Percentiles rank a stretch among this genome's conserved stretches.
Conservation (phyloP, 2,888 invertebrate genomes). For the Pristionchus entomophagus region DNA sequence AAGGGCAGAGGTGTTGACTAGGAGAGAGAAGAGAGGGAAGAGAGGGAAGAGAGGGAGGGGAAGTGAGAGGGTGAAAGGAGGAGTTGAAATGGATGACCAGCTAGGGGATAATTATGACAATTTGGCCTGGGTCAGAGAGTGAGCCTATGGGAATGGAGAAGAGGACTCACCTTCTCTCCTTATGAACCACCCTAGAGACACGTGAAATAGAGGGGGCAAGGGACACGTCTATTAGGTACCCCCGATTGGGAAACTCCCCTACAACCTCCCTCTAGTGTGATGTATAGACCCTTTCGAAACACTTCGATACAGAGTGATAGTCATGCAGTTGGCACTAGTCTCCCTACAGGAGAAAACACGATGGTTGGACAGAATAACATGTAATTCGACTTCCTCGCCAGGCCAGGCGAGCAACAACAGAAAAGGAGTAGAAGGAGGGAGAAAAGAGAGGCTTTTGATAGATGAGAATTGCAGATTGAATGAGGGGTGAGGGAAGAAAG, state of each 20-base stretch:
- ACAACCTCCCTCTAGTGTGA: not conserved
- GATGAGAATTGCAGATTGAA: conserved; percentile 13
- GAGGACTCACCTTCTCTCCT: not conserved
- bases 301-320: not conserved
- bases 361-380: not conserved
- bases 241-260: not conserved
- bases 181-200: not conserved
- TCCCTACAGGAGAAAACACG: not conserved
- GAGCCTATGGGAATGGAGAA: not conserved
- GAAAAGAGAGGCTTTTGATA: not conserved
- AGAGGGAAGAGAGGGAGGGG: not conserved
- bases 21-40: not conserved
- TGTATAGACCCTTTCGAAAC: not conserved
- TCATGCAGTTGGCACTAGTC: no score
- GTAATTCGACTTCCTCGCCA: not conserved
- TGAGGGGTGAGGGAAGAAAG: conserved; percentile 3
- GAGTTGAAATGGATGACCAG: not conserved
- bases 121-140: not conserved
- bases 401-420: not conserved
- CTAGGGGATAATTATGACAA: conserved; percentile 2
- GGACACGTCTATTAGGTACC: not conserved
- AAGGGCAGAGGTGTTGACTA: not conserved
- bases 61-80: no score
- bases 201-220: conserved; percentile 9
- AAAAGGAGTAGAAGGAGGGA: not conserved